Evolutionary conservation across 2,797 vertebrate species (phyloP), one percentile per base, ranked within the genome.

Genomic region (Cuculus canorus): DNA sequence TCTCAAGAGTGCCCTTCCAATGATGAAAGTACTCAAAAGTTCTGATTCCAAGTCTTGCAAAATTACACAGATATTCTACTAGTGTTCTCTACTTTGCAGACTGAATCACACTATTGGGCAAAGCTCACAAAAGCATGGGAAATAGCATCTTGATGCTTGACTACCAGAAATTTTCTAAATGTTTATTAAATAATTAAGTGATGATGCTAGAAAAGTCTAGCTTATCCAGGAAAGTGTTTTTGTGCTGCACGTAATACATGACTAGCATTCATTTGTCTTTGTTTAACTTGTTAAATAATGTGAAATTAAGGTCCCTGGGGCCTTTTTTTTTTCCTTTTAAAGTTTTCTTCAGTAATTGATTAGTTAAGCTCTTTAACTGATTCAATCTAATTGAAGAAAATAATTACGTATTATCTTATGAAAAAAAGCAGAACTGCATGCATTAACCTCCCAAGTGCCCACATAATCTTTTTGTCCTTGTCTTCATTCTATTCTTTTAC

Each of bases 361-460:
- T 88, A 82, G 21, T 84, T 87, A 93, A 70, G 25, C 30, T 91
- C 90, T 94, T 81, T 18, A 85, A 83, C 24, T 64, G 84, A 89
- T 96, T 91, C 87, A 24, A 89, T 76, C 52, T 93, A 94, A 89
- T 60, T 89, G 52, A 89, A 82, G 43, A 89, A 93, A 85, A 77
- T 73, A 90, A 88, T 85, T 89, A 72, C 25, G 23, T 18, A 76
- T 79, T 53, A 86, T 22, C 52, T 82, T 82, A 54, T 70, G 73
- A 73, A 73, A 68, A 68, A 87, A 93, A 69, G 41, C 24, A 88
- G 56, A 86, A 72, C 19, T 7, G 76, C 28, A 59, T 76, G 28
- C 17, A 70, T 88, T 86, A 84, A 66, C 60, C 22, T 90, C 81
- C 63, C 92, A 91, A 79, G 52, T 65, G 70, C 19, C 63, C 39